Conservation (phyloP, 2,797 vertebrate genomes). For the Babyrousa celebensis region DNA sequence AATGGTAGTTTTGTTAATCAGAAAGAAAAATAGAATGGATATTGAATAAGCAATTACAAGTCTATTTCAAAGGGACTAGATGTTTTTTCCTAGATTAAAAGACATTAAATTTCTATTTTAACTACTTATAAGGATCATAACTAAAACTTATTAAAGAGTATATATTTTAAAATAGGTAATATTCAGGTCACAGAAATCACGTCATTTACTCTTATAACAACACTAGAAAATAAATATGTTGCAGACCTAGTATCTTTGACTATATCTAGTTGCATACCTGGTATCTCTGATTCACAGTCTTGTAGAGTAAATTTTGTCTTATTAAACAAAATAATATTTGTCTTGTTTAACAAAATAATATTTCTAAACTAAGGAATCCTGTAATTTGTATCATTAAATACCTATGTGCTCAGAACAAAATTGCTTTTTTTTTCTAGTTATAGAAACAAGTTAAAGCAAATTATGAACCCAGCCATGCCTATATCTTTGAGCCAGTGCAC, state of each 20-base stretch:
- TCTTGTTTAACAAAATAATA: constrained; percentile 21
- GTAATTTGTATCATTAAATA: neutral
- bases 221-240: neutral
- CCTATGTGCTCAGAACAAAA: neutral
- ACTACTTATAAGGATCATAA: neutral
- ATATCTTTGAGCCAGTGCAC: neutral
- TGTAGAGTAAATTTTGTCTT: neutral
- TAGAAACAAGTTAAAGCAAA: neutral
- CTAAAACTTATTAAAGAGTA: constrained; percentile 12
- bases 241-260: too few species aligned
- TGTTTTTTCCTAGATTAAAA: neutral
- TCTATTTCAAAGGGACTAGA: neutral
- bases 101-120: constrained; percentile 11
- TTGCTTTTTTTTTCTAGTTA: neutral
- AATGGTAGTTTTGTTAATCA: neutral
- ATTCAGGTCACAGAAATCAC: neutral
- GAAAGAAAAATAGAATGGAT: neutral
- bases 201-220: neutral
- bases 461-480: neutral
- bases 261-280: neutral
- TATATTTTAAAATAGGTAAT: constrained; percentile 73
- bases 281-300: neutral
- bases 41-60: neutral
- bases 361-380: neutral
- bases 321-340: neutral